Percentiles rank a stretch among this genome's conserved stretches.
Conservation (phyloP, 1,140 invertebrate species). For the Drosophila pandora region DNA sequence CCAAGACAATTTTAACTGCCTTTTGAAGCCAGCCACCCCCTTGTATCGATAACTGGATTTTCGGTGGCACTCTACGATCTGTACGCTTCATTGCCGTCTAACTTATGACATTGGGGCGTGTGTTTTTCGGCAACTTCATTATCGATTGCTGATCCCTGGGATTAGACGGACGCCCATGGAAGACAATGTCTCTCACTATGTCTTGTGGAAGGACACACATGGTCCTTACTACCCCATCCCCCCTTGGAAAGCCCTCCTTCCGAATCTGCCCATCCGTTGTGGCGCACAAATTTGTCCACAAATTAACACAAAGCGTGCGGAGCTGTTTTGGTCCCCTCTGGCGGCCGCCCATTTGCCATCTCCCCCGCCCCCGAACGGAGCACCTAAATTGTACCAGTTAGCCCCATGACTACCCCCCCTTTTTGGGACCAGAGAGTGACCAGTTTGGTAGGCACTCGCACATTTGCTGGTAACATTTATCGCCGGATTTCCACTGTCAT, state of each 20-base stretch:
- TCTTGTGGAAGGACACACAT: not conserved
- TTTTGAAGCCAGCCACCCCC: too few species aligned
- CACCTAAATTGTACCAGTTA: conserved; percentile 77
- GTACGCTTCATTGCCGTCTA: conserved; percentile 30
- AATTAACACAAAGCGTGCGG: conserved; percentile 77
- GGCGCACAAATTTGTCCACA: conserved; percentile 80
- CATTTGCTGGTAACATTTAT: conserved; percentile 82
- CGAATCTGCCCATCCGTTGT: conserved; percentile 54
- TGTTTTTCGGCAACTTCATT: conserved; percentile 81
- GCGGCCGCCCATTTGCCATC: conserved; percentile 7
- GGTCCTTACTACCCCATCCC: not conserved
- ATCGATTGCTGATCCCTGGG: conserved; percentile 78
- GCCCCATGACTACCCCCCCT: conserved; percentile 2
- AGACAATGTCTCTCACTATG: conserved; percentile 48
- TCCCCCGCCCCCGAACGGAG: conserved; percentile 23
- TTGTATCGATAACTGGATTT: conserved; percentile 75
- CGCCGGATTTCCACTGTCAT: conserved; percentile 82
- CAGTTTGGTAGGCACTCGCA: conserved; percentile 69
- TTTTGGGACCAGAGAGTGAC: conserved; percentile 13
- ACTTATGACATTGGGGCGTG: conserved; percentile 76
- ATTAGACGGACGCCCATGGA: conserved; percentile 61
- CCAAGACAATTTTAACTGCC: too few species aligned
- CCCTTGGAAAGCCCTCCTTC: too few species aligned
- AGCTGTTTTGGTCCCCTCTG: conserved; percentile 5
- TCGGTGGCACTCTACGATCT: conserved; percentile 5